Conservation (phyloP, 2,113 vertebrate genomes). For the Arvicanthis niloticus region DNA sequence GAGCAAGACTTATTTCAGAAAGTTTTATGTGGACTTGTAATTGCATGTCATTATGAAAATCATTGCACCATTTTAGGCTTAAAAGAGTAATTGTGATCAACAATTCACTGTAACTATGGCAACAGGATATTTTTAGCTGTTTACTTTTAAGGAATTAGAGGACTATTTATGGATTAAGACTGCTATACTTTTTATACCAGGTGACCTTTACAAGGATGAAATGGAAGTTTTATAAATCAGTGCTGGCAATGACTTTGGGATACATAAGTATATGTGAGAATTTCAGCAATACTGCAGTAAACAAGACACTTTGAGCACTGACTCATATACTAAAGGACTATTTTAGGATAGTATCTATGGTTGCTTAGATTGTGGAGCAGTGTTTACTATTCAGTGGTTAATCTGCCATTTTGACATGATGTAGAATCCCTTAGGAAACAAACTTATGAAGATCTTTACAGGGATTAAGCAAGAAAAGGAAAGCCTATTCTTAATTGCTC, state of each 20-base stretch:
- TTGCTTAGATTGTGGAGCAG: neutral
- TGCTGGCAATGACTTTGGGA: neutral
- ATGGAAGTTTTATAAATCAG: constrained; percentile 8
- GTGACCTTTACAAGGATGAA: neutral
- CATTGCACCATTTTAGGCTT: neutral
- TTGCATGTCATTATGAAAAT: constrained; percentile 14
- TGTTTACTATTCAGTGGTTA: neutral
- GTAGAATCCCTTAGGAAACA: neutral
- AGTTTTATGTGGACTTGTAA: constrained; percentile 1
- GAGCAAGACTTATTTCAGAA: constrained; percentile 24
- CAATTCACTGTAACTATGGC: constrained; percentile 9
- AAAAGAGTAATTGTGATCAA: constrained; percentile 2
- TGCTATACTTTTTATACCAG: neutral
- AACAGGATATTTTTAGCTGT: neutral
- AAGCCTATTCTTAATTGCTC: neutral
- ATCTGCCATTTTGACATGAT: neutral
- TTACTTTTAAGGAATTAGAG: constrained; percentile 42
- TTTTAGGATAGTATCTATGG: neutral
- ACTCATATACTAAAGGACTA: neutral
- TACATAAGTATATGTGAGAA: neutral
- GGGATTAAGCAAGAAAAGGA: neutral
- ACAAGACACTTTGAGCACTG: neutral
- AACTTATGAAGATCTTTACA: neutral
- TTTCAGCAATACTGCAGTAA: neutral
- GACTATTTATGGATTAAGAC: constrained; percentile 18